Evolutionary conservation across 2,888 invertebrate species (phyloP), one percentile per base, ranked within the genome.

Genomic region (Lasioglossum oenotherae): DNA sequence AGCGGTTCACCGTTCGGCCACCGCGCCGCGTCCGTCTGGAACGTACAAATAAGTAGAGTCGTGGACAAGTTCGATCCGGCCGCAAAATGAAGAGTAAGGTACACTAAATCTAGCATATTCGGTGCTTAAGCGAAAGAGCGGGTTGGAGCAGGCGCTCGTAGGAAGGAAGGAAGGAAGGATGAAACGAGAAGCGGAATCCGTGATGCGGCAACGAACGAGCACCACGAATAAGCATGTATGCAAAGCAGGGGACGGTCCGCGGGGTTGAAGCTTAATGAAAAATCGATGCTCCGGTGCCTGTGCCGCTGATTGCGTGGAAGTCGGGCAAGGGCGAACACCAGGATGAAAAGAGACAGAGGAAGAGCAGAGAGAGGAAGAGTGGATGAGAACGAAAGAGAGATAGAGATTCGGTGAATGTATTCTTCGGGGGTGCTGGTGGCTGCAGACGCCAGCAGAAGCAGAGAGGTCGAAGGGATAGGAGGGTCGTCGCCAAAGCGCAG

Each of bases 261-360:
- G 77, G 35, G 78, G 80, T 74, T 86, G 80, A 80, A 87, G 90
- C 89, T 92, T 93, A 92, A 92, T 92, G 92, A 92, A 93, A 92
- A 92, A 92, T 92, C 92, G 92, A 92, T 92, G 92, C 86, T 72
- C 79, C 79, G 53, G 53, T 78, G 86, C 79, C 74, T 83, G 78
- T 75, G 76, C 72, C 80, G 75, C 76, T 78, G 80, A 60, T 74
- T 74, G 74, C 76, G 84, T 78, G 80, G 74, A 80, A 73, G 77
- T 81, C 86, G 86, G 84, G 67, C 73, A 67, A 77, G 71, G 75
- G 78, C 81, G 84, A 86, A 41, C 53, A 53, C 23, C 23, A 1
- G 75, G 23, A 60, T 44, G 44, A 35, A 53, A 46, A 71, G 67
- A 31, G 46, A 27, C 6, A 0, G 27, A 31, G 6, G 27, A 12